Base-by-base conservation (phyloP, 1,140 invertebrate species). In the Drosophila pseudoananassae region DNA sequence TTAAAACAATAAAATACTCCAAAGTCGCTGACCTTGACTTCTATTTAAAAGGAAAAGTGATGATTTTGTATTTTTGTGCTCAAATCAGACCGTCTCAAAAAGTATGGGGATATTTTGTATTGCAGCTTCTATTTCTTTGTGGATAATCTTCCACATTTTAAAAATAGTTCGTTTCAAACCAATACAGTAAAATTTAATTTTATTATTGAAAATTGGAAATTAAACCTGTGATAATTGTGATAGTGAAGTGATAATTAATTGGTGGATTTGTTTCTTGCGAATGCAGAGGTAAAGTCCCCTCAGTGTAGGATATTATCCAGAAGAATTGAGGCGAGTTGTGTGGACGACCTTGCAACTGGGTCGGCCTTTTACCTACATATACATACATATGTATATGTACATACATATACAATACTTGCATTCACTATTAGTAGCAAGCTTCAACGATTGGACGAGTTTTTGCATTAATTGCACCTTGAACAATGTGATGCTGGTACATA, bases 21-120 rank as follows among this genome's bases (percentile, higher is more conserved):
- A 8, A 43, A 61, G 40, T 66, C 33, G 17, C 23, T 59, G 76
- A 87, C 83, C 83, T 87, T 87, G 83, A 88, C 83, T 87, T 63
- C 78, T 70, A 82, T 87, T 69, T 51, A 52, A 87, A 82, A 88
- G 83, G 65, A 88, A 88, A 87, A 88, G 83, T 82, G 78, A 76
- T 70, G 65, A 51, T 55, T 58, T 59, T 29, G 56, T 38, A 63
- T 33, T 33, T 36, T 12, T 12, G 12, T 36, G 3, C 33, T 33
- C 8, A 84, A 85, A 85, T 82, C 82, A 74, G 81, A 85, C 73
- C 43, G 38, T 15, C 15, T n/a, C 25, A 57, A 25, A 40, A 43
- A 3, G 14, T 14, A 23, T 33, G n/a, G 8, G 9, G 8, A 60
- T 20, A 45, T 25, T 8, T 23, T 25, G 45, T 36, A 10, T 10